Evolutionary conservation across 2,888 invertebrate species (phyloP).

Genomic region (Leptopilina drosophilae): DNA sequence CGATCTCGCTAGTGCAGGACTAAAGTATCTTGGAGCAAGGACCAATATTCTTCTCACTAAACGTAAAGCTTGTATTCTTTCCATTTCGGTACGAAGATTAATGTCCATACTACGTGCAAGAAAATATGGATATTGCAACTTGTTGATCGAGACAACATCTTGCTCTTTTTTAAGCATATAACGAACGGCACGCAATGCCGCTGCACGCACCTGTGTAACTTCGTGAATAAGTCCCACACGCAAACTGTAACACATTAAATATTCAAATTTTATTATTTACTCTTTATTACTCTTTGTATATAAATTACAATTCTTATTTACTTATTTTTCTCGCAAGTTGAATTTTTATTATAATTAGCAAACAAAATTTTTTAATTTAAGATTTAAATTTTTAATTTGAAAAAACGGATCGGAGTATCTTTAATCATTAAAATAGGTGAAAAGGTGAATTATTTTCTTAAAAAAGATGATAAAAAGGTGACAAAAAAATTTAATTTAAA

Average conservation of each 20-base stretch:
- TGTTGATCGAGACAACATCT: conserved; percentile 88
- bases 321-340: too few species aligned
- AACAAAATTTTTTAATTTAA: too few species aligned
- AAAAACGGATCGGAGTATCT: too few species aligned
- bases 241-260: conserved; percentile 81
- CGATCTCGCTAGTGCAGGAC: conserved; percentile 87
- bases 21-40: conserved; percentile 83
- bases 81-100: conserved; percentile 93
- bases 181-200: conserved; percentile 90
- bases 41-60: conserved; percentile 86
- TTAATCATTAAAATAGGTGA: too few species aligned
- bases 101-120: conserved; percentile 94
- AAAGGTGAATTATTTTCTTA: conserved; percentile 32
- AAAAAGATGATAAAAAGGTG: not conserved
- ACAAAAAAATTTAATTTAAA: too few species aligned
- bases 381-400: too few species aligned
- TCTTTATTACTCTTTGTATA: too few species aligned
- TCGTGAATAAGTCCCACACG: conserved; percentile 91
- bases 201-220: conserved; percentile 92
- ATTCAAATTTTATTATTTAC: conserved; percentile 2
- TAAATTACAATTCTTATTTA: too few species aligned
- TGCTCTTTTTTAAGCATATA: conserved; percentile 88
- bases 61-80: conserved; percentile 93
- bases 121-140: conserved; percentile 89
- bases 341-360: too few species aligned